Conservation (phyloP, 2,113 vertebrate species). For the Ornithorhynchus anatinus region DNA sequence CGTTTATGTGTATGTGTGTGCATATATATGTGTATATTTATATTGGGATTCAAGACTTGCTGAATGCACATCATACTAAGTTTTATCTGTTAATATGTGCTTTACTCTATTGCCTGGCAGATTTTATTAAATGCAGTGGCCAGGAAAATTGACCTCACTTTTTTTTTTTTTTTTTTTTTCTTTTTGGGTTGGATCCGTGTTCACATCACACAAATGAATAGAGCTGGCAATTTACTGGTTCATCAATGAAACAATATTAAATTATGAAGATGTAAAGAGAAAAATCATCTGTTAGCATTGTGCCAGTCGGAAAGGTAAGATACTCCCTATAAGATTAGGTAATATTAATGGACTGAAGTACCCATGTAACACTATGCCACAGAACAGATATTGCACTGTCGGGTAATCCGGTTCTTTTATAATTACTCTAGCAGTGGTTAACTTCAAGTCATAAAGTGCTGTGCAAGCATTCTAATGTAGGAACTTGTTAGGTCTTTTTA, state of each 20-base stretch:
- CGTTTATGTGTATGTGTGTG: too few relatives aligned
- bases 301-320: slow-evolving; percentile 59
- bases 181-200: slow-evolving; percentile 41
- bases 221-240: slow-evolving; percentile 54
- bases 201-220: slow-evolving; percentile 26
- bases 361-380: neutral
- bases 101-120: slow-evolving; percentile 48
- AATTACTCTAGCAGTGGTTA: neutral
- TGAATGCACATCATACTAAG: slow-evolving; percentile 20
- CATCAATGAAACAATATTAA: slow-evolving; percentile 47
- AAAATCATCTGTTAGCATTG: slow-evolving; percentile 29
- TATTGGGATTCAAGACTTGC: slow-evolving; percentile 50
- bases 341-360: neutral
- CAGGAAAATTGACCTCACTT: slow-evolving; percentile 52
- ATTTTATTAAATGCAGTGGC: slow-evolving; percentile 54
- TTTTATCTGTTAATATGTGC: slow-evolving; percentile 32
- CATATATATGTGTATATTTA: neutral
- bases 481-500: slow-evolving; percentile 41
- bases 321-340: neutral
- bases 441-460: neutral
- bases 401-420: neutral
- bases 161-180: slow-evolving; percentile 6
- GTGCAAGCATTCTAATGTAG: slow-evolving; percentile 52
- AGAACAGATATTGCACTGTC: neutral
- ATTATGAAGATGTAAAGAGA: slow-evolving; percentile 51